A percentile compares a stretch with the other conserved stretches of the same genome.
Conservation (phyloP, 1,140 invertebrate genomes). For the Eriocheir sinensis region DNA sequence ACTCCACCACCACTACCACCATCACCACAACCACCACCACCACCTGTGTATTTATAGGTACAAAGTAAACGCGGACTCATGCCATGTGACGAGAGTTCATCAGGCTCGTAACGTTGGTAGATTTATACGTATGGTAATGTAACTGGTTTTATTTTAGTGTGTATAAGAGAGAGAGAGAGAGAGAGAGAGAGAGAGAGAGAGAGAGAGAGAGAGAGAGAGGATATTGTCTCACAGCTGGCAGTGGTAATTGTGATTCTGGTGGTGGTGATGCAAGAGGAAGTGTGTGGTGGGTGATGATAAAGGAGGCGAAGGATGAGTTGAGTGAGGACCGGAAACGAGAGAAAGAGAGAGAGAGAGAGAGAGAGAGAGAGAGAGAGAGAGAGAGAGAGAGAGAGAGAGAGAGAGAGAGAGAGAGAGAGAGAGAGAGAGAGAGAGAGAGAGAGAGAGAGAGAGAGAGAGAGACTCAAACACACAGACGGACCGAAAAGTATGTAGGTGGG, state of each 20-base stretch:
- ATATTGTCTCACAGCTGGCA: background rate
- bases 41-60: background rate
- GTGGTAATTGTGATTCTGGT: background rate
- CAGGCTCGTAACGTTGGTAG: background rate
- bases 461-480: too few relatives aligned
- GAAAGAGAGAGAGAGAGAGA: conserved; percentile 9
- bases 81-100: conserved; percentile 2
- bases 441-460: background rate
- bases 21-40: background rate
- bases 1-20: background rate
- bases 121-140: background rate
- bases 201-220: background rate
- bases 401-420: background rate
- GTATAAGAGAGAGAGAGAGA: background rate
- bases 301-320: too few relatives aligned
- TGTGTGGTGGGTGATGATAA: background rate
- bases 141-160: background rate
- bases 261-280: background rate
- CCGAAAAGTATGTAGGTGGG: too few relatives aligned
- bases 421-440: background rate
- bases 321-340: background rate
- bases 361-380: conserved; percentile 49
- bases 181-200: background rate
- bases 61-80: background rate
- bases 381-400: background rate